Conservation (phyloP, 1,140 invertebrate genomes). For the Bombus sylvicola region DNA sequence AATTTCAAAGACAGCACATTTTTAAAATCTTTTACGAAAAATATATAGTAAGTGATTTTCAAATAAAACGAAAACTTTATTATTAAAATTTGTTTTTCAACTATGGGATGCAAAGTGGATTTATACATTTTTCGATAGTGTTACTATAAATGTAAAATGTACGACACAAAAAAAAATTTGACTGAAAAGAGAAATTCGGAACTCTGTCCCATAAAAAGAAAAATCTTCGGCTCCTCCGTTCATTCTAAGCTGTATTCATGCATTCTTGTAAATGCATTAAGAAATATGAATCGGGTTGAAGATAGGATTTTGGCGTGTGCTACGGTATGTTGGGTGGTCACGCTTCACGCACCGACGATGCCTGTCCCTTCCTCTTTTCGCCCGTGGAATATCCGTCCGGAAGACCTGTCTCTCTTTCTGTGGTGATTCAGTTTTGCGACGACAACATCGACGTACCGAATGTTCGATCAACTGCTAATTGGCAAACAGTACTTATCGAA, state of each 20-base stretch:
- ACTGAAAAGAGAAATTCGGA: too few relatives aligned
- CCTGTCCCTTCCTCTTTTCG: conserved; percentile 81
- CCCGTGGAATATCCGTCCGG: conserved; percentile 71
- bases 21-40: neutral
- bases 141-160: neutral
- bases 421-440: conserved; percentile 76
- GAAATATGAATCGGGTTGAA: conserved; percentile 28
- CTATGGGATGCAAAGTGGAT: neutral
- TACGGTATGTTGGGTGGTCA: conserved; percentile 76
- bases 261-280: conserved; percentile 16
- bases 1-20: neutral
- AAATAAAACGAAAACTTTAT: neutral
- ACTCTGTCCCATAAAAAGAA: neutral
- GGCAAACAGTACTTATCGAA: neutral
- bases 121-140: neutral
- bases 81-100: too few relatives aligned
- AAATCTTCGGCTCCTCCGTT: neutral
- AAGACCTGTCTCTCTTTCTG: conserved; percentile 71
- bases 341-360: conserved; percentile 81
- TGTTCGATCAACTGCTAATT: conserved; percentile 41
- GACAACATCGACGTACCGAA: conserved; percentile 52
- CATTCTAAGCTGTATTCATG: neutral
- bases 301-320: conserved; percentile 79
- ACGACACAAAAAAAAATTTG: too few relatives aligned
- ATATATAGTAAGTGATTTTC: neutral